These are phyloP conservation scores for Pseudomugil gertrudae DNA, from an alignment of 2,797 vertebrate genomes.

Conservation along the genomic window DNA sequence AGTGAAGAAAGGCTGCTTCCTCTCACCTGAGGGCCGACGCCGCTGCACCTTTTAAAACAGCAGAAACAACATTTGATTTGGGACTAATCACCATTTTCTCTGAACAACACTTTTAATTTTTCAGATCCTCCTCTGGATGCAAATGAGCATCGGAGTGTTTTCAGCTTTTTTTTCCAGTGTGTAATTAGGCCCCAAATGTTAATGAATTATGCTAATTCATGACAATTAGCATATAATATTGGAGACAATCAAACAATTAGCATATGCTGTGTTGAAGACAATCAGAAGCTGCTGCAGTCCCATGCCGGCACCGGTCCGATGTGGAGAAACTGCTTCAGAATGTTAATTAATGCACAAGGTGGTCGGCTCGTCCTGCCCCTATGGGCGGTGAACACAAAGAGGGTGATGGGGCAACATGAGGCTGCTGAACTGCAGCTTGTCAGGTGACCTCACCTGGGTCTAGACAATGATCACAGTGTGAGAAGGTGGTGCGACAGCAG, in stretches of 20 bases:
- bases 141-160: slow-evolving; percentile 71
- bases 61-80: slow-evolving; percentile 81
- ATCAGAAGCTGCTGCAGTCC: slow-evolving; percentile 75
- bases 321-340: slow-evolving; percentile 69
- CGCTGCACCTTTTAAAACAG: slow-evolving; percentile 67
- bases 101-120: slow-evolving; percentile 78
- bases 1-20: slow-evolving; percentile 48
- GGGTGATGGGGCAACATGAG: slow-evolving; percentile 2
- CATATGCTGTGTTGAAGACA: slow-evolving; percentile 81
- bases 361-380: background rate
- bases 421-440: slow-evolving; percentile 3
- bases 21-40: slow-evolving; percentile 76
- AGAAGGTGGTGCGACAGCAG: too few relatives aligned
- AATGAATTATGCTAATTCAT: slow-evolving; percentile 86
- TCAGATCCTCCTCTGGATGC: slow-evolving; percentile 75
- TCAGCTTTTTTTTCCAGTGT: slow-evolving; percentile 73
- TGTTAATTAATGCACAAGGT: slow-evolving; percentile 64
- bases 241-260: slow-evolving; percentile 85
- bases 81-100: slow-evolving; percentile 75
- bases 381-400: slow-evolving; percentile 9
- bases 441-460: slow-evolving; percentile 3
- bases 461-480: background rate
- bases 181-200: slow-evolving; percentile 86
- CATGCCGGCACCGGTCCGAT: slow-evolving; percentile 65
- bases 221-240: slow-evolving; percentile 86